These are phyloP conservation scores for Bujurquina vittata DNA, from an alignment of 2,113 vertebrate species.

Conservation along the genomic window DNA sequence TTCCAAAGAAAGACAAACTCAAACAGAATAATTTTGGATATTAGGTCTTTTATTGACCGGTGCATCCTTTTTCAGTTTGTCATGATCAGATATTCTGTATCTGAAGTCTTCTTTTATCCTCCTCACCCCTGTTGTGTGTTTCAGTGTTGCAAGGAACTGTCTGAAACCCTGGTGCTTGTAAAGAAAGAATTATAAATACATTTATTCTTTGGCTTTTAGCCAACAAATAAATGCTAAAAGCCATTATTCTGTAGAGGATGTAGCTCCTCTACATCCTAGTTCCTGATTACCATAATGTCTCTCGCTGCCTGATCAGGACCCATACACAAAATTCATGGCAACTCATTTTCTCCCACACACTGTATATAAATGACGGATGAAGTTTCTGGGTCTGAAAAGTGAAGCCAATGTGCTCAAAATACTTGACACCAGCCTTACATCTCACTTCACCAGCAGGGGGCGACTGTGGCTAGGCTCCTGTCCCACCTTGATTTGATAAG, in stretches of 20 bases:
- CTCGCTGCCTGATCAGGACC: not conserved
- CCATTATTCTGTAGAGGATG: no score
- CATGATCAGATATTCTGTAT: slow-evolving; percentile 4
- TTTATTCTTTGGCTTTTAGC: not conserved
- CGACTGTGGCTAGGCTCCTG: not conserved
- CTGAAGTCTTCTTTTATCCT: not conserved
- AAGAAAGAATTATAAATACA: not conserved
- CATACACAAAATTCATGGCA: no score
- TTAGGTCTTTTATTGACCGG: not conserved
- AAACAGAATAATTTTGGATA: not conserved
- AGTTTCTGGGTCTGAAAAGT: not conserved
- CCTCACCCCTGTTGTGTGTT: not conserved
- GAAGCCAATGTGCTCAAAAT: not conserved
- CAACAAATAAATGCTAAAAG: no score
- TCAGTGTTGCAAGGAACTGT: not conserved
- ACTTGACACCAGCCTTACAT: not conserved
- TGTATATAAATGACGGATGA: not conserved
- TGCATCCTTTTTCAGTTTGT: not conserved
- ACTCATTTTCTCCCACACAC: not conserved
- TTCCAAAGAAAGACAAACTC: not conserved
- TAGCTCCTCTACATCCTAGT: not conserved
- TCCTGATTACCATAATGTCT: not conserved
- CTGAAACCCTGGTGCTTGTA: not conserved
- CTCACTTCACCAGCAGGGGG: not conserved
- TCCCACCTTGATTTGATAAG: not conserved